These are phyloP conservation scores for Dynastes hyllus DNA, from an alignment of 2,888 invertebrate species.

Conservation along the genomic window DNA sequence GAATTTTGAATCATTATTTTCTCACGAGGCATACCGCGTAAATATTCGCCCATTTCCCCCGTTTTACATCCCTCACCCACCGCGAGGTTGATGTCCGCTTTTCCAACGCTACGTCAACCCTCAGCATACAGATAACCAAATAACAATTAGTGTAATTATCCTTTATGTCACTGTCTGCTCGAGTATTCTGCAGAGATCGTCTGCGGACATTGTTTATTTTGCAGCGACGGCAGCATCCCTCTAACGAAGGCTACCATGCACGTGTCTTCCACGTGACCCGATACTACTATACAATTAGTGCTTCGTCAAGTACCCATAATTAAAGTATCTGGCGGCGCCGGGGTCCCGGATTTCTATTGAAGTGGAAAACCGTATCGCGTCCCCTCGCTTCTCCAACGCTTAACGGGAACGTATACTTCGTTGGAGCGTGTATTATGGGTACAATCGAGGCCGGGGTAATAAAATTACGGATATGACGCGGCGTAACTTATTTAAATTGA, in stretches of 20 bases:
- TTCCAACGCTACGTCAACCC: not conserved
- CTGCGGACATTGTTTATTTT: constrained; percentile 34
- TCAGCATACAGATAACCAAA: constrained; percentile 26
- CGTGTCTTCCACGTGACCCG: constrained; percentile 43
- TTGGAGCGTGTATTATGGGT: not conserved
- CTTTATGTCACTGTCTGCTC: constrained; percentile 35
- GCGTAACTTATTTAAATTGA: constrained; percentile 24
- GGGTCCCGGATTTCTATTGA: too few species aligned
- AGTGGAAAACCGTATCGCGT: not conserved
- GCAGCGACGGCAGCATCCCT: constrained; percentile 8
- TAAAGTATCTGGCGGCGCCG: constrained; percentile 51
- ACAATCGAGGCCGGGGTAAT: not conserved
- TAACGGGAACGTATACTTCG: not conserved
- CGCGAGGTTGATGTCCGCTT: not conserved
- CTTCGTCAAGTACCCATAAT: constrained; percentile 46
- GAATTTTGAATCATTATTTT: constrained; percentile 25
- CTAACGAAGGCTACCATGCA: constrained; percentile 46
- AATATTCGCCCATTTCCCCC: not conserved
- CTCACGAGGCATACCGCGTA: not conserved
- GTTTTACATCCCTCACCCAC: not conserved
- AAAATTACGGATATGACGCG: constrained; percentile 18
- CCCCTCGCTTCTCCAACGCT: too few species aligned
- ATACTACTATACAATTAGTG: constrained; percentile 49
- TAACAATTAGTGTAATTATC: constrained; percentile 42
- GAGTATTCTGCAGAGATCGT: constrained; percentile 30